Base-by-base conservation (phyloP, 2,888 invertebrate species). In the Heliconius aoede region DNA sequence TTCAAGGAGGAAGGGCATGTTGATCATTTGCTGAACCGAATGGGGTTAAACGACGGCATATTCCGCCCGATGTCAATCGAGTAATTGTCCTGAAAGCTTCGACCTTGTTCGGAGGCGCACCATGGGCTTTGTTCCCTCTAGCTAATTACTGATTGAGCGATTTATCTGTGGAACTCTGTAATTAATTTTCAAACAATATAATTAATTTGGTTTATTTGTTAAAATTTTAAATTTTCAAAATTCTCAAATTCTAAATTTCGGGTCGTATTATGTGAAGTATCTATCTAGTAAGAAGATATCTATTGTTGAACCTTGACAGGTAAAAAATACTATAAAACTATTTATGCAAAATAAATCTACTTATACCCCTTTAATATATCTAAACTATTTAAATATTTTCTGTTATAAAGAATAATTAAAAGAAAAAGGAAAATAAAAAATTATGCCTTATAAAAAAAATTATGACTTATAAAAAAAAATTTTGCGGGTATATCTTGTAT, bases 1-100 rank as follows among this genome's bases (percentile, higher is more conserved):
- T 88, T 79, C 76, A 74, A 78, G 72, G 74, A 71, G 68, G 40
- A 73, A 78, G 74, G 76, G 78, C 76, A 78, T 84, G 84, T 82
- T 82, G 82, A 80, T 80, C 74, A 81, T 80, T 80, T 81, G 80
- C 76, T 81, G 79, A 76, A 80, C 81, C 81, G 77, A 81, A 81
- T 79, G 77, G 80, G 65, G 82, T 81, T 81, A 80, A 80, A 77
- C 78, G 83, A 78, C 81, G 83, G 84, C 80, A 83, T 62, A 81
- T 79, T 82, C 85, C 83, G 82, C 85, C 83, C 82, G 81, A 80
- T 87, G 86, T 87, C 87, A 85, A 88, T 89, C 89, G 87, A 36
- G 36, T 88, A 89, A 88, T 90, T 86, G 87, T 89, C 85, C 85
- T 86, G 85, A 86, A 87, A 86, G 84, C 85, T 82, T 86, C 91